Evolutionary conservation across 2,888 invertebrate genomes (phyloP).

Genomic region (Phalera bucephala): DNA sequence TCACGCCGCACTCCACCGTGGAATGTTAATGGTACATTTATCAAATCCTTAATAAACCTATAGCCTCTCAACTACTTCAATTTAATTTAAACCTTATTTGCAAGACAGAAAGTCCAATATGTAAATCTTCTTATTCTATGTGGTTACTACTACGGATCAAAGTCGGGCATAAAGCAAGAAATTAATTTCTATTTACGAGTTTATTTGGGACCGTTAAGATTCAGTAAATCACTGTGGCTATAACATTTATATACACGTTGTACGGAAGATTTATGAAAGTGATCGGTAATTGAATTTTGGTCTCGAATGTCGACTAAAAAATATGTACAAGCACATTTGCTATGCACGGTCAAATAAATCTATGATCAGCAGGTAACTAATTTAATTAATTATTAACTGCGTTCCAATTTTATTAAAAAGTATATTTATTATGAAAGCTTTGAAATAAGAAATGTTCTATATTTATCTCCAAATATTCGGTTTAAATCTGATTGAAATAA

Average conservation of each 20-base stretch:
- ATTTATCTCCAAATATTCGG: no score
- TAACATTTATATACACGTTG: conserved; percentile 17
- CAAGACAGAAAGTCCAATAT: no score
- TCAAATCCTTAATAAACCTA: conserved; percentile 45
- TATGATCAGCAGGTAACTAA: no score
- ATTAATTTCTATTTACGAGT: conserved; percentile 54
- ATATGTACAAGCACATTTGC: no score
- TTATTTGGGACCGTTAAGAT: conserved; percentile 27
- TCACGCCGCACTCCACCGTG: conserved; percentile 24
- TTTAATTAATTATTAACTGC: no score
- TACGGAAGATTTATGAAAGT: conserved; percentile 18
- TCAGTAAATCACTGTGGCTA: conserved; percentile 16
- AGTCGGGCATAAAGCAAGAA: conserved; percentile 18
- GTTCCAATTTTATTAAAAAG: no score
- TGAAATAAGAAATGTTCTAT: no score
- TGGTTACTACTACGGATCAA: neutral
- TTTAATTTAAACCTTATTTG: neutral
- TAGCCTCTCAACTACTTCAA: conserved; percentile 12
- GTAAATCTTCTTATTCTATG: no score
- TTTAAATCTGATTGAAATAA: no score
- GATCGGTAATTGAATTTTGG: conserved; percentile 10
- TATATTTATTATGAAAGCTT: no score
- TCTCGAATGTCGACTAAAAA: no score
- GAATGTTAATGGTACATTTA: conserved; percentile 74
- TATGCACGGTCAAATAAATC: no score